Conservation (phyloP, 2,888 invertebrate genomes). For the Agriopis leucophaearia region DNA sequence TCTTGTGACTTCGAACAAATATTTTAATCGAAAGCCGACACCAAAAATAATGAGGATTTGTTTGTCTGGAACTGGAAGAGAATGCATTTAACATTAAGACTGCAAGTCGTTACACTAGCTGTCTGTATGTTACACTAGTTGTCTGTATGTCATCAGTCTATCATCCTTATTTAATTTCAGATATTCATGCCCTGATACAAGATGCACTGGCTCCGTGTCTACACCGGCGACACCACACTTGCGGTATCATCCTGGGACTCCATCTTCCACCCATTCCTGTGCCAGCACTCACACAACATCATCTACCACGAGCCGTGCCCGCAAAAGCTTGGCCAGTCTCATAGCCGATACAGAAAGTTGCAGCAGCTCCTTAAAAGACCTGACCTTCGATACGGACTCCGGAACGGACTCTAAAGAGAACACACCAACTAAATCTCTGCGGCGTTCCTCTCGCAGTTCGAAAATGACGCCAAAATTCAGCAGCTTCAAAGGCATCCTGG, state of each 20-base stretch:
- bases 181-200: conserved; percentile 66
- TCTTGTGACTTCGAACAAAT: too few relatives aligned
- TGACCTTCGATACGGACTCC: conserved; percentile 81
- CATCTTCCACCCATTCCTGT: conserved; percentile 79
- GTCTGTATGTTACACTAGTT: too few relatives aligned
- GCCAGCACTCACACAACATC: conserved; percentile 75
- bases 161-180: background rate
- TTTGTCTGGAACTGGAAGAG: too few relatives aligned
- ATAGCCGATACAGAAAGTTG: conserved; percentile 83
- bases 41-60: too few relatives aligned
- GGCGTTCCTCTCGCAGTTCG: conserved; percentile 62
- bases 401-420: conserved; percentile 81
- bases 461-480: conserved; percentile 72
- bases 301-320: conserved; percentile 77
- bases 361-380: conserved; percentile 82
- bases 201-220: conserved; percentile 69
- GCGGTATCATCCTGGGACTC: conserved; percentile 75
- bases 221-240: conserved; percentile 78
- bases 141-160: background rate
- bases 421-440: conserved; percentile 69
- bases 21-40: too few relatives aligned
- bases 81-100: too few relatives aligned
- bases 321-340: conserved; percentile 78
- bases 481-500: conserved; percentile 75
- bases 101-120: too few relatives aligned